Conservation (phyloP, 92 coral and sea anemone species). For the Epizoanthus fatuus region DNA sequence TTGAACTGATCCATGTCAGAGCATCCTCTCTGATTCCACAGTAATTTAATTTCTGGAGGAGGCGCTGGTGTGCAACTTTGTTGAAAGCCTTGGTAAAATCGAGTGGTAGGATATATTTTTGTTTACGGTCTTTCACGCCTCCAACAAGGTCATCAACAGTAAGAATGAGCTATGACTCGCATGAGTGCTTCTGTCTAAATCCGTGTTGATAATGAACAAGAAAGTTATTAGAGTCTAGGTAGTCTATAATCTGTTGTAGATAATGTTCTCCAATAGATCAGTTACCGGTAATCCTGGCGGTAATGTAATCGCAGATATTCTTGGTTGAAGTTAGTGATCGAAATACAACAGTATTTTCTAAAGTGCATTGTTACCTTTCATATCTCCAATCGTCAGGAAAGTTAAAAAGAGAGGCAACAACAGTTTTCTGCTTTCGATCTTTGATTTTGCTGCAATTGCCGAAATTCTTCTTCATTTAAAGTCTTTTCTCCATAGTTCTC, state of each 20-base stretch:
- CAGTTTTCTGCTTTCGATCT: too few relatives aligned
- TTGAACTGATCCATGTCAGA: neutral
- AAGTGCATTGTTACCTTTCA: too few relatives aligned
- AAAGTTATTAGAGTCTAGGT: neutral
- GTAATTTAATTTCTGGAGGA: neutral
- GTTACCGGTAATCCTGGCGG: neutral
- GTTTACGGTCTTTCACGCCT: neutral
- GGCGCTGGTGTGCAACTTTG: neutral
- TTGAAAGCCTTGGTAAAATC: neutral
- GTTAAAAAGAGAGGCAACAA: too few relatives aligned
- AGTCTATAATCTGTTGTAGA: neutral
- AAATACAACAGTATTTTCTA: too few relatives aligned
- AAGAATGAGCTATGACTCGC: neutral
- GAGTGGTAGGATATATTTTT: neutral
- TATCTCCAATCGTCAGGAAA: too few relatives aligned
- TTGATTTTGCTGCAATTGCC: too few relatives aligned
- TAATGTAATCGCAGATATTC: too few relatives aligned
- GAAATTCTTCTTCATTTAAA: too few relatives aligned
- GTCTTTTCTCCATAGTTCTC: constrained; percentile 9
- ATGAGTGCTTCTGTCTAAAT: neutral
- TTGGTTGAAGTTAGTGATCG: too few relatives aligned
- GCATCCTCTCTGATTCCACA: neutral
- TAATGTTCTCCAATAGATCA: neutral
- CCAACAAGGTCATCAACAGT: neutral
- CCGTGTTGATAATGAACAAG: neutral